These are phyloP conservation scores for Rhinopithecus roxellana DNA, from an alignment of 2,113 vertebrate genomes.

Conservation along the genomic window DNA sequence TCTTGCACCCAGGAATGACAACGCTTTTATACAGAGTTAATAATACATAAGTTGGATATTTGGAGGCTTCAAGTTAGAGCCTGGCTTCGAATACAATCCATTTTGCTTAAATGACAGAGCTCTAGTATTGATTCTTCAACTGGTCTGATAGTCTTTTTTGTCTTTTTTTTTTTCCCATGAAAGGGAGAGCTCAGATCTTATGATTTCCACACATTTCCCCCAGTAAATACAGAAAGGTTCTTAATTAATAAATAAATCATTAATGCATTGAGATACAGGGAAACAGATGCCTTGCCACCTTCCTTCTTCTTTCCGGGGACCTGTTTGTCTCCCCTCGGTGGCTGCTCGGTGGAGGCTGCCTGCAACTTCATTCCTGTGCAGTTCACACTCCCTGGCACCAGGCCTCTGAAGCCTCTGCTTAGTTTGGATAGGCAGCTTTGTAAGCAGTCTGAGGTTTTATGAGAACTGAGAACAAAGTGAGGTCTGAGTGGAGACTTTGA, in stretches of 20 bases:
- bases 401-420: neutral
- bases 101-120: neutral
- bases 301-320: neutral
- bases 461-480: slow-evolving; percentile 46
- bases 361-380: neutral
- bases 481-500: neutral
- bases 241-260: neutral
- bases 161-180: neutral
- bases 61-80: neutral
- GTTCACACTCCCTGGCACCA: neutral
- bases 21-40: neutral
- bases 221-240: neutral
- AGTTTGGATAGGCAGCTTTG: neutral
- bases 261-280: neutral
- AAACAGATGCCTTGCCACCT: neutral
- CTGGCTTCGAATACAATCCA: neutral
- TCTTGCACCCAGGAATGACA: neutral
- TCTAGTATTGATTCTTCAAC: neutral
- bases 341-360: neutral
- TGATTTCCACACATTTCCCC: neutral
- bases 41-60: neutral
- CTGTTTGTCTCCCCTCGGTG: neutral
- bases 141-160: neutral
- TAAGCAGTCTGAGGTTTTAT: slow-evolving; percentile 25
- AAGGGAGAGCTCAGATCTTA: neutral